Evolutionary conservation across 2,888 invertebrate species (phyloP).

Genomic region (Artemia sinica): DNA sequence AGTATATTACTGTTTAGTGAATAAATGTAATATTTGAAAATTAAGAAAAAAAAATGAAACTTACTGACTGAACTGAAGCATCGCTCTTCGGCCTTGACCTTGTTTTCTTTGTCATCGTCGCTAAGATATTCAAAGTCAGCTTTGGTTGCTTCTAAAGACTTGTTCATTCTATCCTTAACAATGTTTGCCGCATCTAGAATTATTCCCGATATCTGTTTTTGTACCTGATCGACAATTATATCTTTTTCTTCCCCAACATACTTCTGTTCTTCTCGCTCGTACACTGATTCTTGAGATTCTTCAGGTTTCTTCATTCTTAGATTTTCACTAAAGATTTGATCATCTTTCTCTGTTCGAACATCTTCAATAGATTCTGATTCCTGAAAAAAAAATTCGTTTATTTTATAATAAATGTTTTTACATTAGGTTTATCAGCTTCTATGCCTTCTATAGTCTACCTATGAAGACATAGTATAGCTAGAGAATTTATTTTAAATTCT

Average conservation of each 20-base stretch:
- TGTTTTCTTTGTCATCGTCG: conserved; percentile 9
- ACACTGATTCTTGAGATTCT: conserved; percentile 17
- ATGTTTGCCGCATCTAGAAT: background rate
- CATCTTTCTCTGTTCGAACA: conserved; percentile 26
- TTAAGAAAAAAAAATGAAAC: background rate
- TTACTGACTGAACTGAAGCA: background rate
- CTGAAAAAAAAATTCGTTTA: conserved; percentile 28
- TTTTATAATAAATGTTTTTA: conserved; percentile 28
- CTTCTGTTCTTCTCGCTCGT: conserved; percentile 48
- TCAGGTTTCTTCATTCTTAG: background rate
- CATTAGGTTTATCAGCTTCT: conserved; percentile 27
- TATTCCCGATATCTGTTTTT: background rate
- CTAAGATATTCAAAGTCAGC: conserved; percentile 9
- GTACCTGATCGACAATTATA: conserved; percentile 24
- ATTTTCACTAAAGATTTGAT: conserved; percentile 1
- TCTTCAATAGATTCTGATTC: conserved; percentile 38
- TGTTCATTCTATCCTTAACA: conserved; percentile 8
- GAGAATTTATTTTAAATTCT: conserved; percentile 8
- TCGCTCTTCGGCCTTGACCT: background rate
- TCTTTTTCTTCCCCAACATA: conserved; percentile 63
- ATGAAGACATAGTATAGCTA: conserved; percentile 10
- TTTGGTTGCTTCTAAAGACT: conserved; percentile 5
- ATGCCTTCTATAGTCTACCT: background rate
- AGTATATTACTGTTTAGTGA: too few species aligned
- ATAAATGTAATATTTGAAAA: too few species aligned